Conservation (phyloP, 1,140 invertebrate genomes). For the Teleogryllus occipitalis region DNA sequence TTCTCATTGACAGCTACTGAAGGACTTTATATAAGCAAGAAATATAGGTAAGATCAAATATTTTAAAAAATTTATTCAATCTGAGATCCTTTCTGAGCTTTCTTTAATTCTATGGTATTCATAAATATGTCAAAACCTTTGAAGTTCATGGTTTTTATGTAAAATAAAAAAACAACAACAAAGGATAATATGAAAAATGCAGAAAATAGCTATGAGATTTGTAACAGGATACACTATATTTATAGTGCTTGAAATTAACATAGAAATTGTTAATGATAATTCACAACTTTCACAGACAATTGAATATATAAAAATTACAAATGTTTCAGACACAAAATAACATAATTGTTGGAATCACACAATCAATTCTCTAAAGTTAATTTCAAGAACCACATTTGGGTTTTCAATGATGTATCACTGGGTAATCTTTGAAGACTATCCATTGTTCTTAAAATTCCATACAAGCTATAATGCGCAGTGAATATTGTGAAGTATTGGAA, state of each 20-base stretch:
- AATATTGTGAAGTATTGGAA: not conserved
- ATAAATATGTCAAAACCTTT: constrained; percentile 6
- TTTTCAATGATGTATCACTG: not conserved
- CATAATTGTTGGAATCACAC: not conserved
- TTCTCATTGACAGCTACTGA: not conserved
- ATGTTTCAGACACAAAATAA: not conserved
- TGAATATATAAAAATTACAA: not conserved
- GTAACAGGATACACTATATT: not conserved
- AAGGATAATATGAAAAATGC: not conserved
- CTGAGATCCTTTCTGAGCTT: not conserved
- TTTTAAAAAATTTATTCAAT: not conserved
- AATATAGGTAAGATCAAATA: not conserved
- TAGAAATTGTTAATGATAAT: not conserved
- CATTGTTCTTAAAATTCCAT: constrained; percentile 1
- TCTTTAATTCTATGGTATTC: constrained; percentile 5
- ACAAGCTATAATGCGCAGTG: not conserved
- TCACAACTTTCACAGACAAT: not conserved
- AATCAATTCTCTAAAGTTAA: not conserved
- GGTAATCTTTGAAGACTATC: not conserved
- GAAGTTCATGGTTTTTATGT: constrained; percentile 2
- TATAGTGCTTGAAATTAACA: not conserved
- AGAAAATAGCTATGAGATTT: not conserved
- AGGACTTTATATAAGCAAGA: not conserved
- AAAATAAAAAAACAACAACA: constrained; percentile 6
- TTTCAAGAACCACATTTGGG: not conserved